Conservation (phyloP, 2,888 invertebrate species). For the Ischnus inquisitorius region DNA sequence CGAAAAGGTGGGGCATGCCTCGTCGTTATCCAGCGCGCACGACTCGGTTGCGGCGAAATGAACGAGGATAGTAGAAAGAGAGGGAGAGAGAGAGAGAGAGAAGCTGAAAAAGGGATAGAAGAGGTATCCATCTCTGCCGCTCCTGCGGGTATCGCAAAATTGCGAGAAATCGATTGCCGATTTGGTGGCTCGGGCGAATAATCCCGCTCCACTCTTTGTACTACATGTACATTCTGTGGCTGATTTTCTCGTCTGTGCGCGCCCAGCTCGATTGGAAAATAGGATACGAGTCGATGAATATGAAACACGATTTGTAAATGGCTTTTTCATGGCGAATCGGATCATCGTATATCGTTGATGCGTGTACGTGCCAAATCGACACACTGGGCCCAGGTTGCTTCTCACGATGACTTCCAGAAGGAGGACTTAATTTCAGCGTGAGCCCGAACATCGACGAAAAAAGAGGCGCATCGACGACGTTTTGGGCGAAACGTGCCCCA, state of each 20-base stretch:
- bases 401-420: too few relatives aligned
- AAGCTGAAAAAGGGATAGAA: not conserved
- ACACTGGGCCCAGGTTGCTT: too few relatives aligned
- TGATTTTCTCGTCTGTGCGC: slow-evolving; percentile 9
- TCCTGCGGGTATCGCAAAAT: slow-evolving; percentile 49
- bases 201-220: slow-evolving; percentile 10
- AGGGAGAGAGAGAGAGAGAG: too few relatives aligned
- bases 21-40: slow-evolving; percentile 59
- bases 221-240: not conserved
- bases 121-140: slow-evolving; percentile 43
- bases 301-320: too few relatives aligned
- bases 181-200: slow-evolving; percentile 26
- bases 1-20: slow-evolving; percentile 54
- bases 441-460: too few relatives aligned
- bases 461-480: too few relatives aligned
- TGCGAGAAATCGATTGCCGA: slow-evolving; percentile 63
- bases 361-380: too few relatives aligned
- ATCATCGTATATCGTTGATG: too few relatives aligned
- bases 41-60: slow-evolving; percentile 25
- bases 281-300: too few relatives aligned
- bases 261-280: not conserved
- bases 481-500: not conserved
- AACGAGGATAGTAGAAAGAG: too few relatives aligned
- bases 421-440: too few relatives aligned
- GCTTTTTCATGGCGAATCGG: too few relatives aligned